Evolutionary conservation across 2,888 invertebrate species (phyloP).

Genomic region (Scaptomyza caliginosa): DNA sequence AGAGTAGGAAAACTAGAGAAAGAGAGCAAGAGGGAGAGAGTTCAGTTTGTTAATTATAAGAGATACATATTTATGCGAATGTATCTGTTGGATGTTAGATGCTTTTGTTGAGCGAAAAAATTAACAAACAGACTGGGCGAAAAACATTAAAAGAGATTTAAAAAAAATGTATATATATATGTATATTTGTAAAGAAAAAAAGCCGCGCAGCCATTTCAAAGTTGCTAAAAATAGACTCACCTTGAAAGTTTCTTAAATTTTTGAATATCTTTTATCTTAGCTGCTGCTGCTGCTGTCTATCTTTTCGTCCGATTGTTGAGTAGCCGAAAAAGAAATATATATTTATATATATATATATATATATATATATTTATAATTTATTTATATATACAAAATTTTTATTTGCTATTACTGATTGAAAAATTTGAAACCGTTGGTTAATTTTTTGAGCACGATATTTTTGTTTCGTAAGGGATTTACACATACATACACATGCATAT

Average conservation of each 20-base stretch:
- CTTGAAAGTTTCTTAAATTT: conserved; percentile 84
- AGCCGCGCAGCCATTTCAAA: conserved; percentile 81
- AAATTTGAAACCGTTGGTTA: conserved; percentile 35
- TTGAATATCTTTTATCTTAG: conserved; percentile 52
- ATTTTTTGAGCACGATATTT: conserved; percentile 41
- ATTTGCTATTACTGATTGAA: conserved; percentile 22
- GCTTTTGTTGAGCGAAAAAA: conserved; percentile 28
- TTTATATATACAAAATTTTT: conserved; percentile 13
- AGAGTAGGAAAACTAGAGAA: no score
- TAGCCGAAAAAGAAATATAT: conserved; percentile 29
- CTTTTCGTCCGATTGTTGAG: conserved; percentile 7
- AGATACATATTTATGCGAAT: conserved; percentile 32
- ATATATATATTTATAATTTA: no score
- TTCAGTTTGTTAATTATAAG: conserved; percentile 30
- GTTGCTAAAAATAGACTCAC: conserved; percentile 84
- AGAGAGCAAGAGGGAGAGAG: no score
- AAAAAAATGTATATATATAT: conserved; percentile 30
- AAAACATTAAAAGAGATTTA: conserved; percentile 19
- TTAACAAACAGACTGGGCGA: conserved; percentile 5
- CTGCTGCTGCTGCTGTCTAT: conserved; percentile 23
- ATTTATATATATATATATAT: no score
- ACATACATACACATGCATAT: no score
- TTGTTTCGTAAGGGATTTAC: conserved; percentile 60
- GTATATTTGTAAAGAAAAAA: conserved; percentile 64
- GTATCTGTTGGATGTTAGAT: conserved; percentile 51